Base-by-base conservation (phyloP, 2,113 vertebrate species). In the Cromileptes altivelis region DNA sequence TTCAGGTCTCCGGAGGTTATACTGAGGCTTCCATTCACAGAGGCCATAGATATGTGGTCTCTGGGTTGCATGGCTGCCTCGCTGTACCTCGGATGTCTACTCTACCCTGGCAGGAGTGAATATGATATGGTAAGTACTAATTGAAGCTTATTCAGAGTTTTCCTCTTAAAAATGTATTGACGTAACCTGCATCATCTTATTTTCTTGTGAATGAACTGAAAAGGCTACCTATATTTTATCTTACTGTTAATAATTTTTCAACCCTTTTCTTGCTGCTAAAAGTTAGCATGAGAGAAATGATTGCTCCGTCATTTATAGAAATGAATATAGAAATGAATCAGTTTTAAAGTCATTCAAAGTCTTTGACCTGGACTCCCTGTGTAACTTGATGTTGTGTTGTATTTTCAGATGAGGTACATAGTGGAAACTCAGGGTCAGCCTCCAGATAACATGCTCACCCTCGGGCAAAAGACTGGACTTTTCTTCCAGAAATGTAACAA, bases 11-110 rank as follows among this genome's bases (percentile, higher is more conserved):
- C 72, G 55, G 78, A 83, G 27, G 27, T 27, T 27, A 27, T 27
- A 3, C 27, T 27, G 27, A 3, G 27, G 27, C 27, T 27, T 6
- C 75, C 57, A 0, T 76, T 80, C n/a, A 58, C 62, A 3, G 56
- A 80, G 56, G 83, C 83, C 17, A 49, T 80, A 18, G 86, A 88
- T 61, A 75, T 89, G 62, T 85, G 72, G 80, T 80, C 80, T 49
- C 50, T 86, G 23, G 84, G 80, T 21, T 74, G 68, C 33, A 4
- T 77, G 1, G 52, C 52, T 11, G 74, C 63, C 0, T 73, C 0
- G 52, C 27, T 27, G 27, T 27, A 27, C 27, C 27, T 27, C 27
- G 2, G 69, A 0, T 10, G 7, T 6, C 6, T 30, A 0, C 75
- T 86, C 4, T 85, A 63, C 9, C 11, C 74, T 3, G 63, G 78